phyloP scores from a whole-genome alignment of 2,797 vertebrate species.

The Xenops minutus region DNA sequence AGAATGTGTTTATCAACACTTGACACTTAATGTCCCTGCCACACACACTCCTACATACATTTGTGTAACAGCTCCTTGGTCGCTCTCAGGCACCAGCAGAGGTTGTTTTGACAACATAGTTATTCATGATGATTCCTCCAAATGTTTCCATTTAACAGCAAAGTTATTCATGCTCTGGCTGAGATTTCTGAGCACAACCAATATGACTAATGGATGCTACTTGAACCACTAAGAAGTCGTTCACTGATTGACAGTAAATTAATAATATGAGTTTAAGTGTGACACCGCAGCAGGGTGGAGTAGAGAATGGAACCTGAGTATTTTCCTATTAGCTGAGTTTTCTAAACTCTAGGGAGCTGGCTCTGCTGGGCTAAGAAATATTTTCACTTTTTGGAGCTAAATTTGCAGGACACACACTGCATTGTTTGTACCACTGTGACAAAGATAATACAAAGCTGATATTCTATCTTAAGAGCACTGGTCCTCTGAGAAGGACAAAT shows the following conservation, averaged over 20 bases:
- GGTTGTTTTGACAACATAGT: slow-evolving; percentile 15
- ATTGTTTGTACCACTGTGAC: not conserved
- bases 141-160: not conserved
- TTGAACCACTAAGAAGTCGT: not conserved
- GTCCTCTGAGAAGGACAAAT: not conserved
- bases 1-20: not conserved
- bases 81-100: not conserved
- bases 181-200: not conserved
- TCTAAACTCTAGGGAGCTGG: not conserved
- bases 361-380: not conserved
- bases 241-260: not conserved
- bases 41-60: fast-evolving
- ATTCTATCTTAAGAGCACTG: fast-evolving
- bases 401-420: not conserved
- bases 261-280: not conserved
- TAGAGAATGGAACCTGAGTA: not conserved
- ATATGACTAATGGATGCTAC: fast-evolving
- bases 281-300: not conserved
- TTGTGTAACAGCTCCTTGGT: not conserved
- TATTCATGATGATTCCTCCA: not conserved
- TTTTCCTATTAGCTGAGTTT: not conserved
- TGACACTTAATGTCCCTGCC: not conserved
- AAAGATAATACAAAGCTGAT: not conserved
- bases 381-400: not conserved
- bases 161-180: not conserved